A percentile compares a stretch with the other conserved stretches of the same genome.
Evolutionary conservation across 2,888 invertebrate species (phyloP).

Genomic region (Trissoscelio sp.): DNA sequence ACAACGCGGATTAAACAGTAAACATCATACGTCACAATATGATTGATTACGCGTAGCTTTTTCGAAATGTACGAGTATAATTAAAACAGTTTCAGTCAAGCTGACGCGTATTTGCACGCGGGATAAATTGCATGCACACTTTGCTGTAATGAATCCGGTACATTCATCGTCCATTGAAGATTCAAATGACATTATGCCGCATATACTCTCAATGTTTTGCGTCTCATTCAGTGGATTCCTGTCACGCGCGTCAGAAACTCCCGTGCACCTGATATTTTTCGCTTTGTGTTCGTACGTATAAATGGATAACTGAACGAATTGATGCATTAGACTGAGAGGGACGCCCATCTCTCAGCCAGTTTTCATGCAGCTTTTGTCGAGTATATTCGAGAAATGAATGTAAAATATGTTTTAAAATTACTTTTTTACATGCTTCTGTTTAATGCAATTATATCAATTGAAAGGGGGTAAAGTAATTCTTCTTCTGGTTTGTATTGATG

Average conservation of each 20-base stretch:
- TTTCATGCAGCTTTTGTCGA: constrained; percentile 20
- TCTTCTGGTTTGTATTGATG: too few relatives aligned
- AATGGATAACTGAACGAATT: constrained; percentile 48
- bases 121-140: constrained; percentile 56
- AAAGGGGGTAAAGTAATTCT: too few relatives aligned
- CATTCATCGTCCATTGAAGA: constrained; percentile 56
- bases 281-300: constrained; percentile 30
- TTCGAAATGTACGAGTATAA: constrained; percentile 43
- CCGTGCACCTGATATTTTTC: constrained; percentile 44
- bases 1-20: constrained; percentile 41
- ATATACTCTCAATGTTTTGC: constrained; percentile 41
- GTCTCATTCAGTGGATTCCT: constrained; percentile 71
- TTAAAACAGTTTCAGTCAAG: constrained; percentile 58
- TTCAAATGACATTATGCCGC: constrained; percentile 55
- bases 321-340: constrained; percentile 22
- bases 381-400: background rate
- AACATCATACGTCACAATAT: constrained; percentile 45
- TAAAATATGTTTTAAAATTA: background rate
- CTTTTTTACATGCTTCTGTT: background rate
- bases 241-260: constrained; percentile 72
- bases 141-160: constrained; percentile 54
- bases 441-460: too few relatives aligned
- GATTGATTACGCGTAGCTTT: constrained; percentile 53
- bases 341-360: background rate
- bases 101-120: constrained; percentile 53